Conservation (phyloP, 2,113 vertebrate genomes). For the Eulemur macaco region DNA sequence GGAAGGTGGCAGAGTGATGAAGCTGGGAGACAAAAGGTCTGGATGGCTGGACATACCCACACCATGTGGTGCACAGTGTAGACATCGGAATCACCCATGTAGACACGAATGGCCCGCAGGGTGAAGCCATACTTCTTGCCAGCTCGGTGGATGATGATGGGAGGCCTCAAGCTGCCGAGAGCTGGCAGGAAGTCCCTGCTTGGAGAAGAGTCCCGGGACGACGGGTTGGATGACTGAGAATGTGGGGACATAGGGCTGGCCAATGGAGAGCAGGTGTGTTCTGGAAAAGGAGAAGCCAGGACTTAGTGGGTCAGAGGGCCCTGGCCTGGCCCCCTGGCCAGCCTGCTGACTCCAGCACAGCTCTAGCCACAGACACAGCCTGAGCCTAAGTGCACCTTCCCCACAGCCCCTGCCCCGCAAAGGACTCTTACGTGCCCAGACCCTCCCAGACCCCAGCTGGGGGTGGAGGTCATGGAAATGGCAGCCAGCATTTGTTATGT, state of each 20-base stretch:
- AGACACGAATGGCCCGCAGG: slow-evolving; percentile 95
- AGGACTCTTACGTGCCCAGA: background rate
- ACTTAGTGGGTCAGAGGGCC: slow-evolving; percentile 70
- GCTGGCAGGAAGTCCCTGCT: slow-evolving; percentile 95
- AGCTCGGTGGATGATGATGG: slow-evolving; percentile 94
- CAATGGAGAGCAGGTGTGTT: slow-evolving; percentile 94
- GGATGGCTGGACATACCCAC: slow-evolving; percentile 89
- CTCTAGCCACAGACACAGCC: background rate
- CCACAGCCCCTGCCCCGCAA: background rate
- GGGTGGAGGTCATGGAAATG: background rate
- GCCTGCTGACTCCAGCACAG: background rate
- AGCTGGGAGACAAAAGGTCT: background rate
- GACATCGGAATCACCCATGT: slow-evolving; percentile 97
- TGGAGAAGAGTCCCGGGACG: slow-evolving; percentile 97
- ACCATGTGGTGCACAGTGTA: slow-evolving; percentile 99
- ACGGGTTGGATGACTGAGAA: slow-evolving; percentile 97
- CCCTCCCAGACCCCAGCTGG: background rate
- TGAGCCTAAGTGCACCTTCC: background rate
- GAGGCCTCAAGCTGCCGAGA: slow-evolving; percentile 88
- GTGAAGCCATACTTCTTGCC: slow-evolving; percentile 99
- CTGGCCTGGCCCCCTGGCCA: background rate
- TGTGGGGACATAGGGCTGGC: slow-evolving; percentile 98
- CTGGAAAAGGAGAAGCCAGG: slow-evolving; percentile 85
- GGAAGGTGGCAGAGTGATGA: background rate
- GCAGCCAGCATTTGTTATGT: background rate